Evolutionary conservation across 1,140 invertebrate genomes (phyloP).

Genomic region (Bombus waltoni): DNA sequence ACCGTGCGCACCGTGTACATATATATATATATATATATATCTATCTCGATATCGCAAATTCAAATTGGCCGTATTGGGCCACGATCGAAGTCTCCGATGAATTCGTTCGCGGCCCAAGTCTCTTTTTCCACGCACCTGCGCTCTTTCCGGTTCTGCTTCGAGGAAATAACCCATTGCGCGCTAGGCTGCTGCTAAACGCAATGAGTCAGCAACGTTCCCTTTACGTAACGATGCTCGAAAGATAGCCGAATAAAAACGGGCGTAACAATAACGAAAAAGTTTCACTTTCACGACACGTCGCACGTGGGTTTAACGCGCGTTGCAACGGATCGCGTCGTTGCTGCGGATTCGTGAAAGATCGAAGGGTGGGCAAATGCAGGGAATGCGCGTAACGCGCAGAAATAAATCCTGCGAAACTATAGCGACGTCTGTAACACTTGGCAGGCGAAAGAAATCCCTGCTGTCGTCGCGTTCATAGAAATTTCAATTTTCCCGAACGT

Average conservation of each 20-base stretch:
- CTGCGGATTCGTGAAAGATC: too few relatives aligned
- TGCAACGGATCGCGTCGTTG: background rate
- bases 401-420: too few relatives aligned
- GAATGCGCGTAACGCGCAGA: too few relatives aligned
- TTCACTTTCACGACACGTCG: background rate
- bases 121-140: background rate
- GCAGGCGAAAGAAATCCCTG: too few relatives aligned
- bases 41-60: background rate
- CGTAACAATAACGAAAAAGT: background rate
- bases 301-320: too few relatives aligned
- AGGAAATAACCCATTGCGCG: too few relatives aligned
- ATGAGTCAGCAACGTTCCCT: background rate
- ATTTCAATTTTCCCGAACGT: accelerated
- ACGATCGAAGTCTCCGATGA: slow-evolving; percentile 4
- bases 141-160: background rate
- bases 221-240: background rate
- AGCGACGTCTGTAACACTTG: too few relatives aligned
- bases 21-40: background rate
- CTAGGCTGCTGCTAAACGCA: background rate
- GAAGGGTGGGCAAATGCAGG: too few relatives aligned
- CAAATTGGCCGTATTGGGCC: background rate
- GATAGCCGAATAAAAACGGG: background rate
- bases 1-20: background rate
- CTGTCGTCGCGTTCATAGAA: too few relatives aligned
- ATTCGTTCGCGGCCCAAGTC: slow-evolving; percentile 3